Conservation (phyloP, 2,888 invertebrate genomes). For the Hermaeophaga mercurialis region DNA sequence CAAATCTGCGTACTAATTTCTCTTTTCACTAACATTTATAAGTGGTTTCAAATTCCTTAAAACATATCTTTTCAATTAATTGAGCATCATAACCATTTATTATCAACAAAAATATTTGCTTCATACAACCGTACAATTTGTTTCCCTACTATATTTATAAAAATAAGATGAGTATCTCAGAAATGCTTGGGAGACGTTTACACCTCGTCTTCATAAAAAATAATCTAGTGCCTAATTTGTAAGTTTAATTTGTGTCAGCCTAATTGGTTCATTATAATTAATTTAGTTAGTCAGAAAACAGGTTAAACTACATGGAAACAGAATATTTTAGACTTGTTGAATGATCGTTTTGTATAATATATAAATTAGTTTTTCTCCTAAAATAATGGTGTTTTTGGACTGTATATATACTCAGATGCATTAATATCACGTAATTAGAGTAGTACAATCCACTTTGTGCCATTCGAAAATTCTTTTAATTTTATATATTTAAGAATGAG, state of each 20-base stretch:
- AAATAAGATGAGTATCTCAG: not conserved
- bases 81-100: not conserved
- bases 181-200: not conserved
- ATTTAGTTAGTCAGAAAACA: not conserved
- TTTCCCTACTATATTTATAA: too few relatives aligned
- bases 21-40: too few relatives aligned
- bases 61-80: not conserved
- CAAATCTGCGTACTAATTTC: too few relatives aligned
- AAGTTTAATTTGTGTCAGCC: not conserved
- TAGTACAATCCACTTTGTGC: too few relatives aligned
- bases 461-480: too few relatives aligned
- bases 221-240: constrained; percentile 12
- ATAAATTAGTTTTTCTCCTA: too few relatives aligned
- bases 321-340: not conserved
- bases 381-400: too few relatives aligned
- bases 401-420: too few relatives aligned
- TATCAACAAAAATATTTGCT: too few relatives aligned
- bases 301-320: not conserved
- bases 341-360: not conserved
- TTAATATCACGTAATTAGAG: too few relatives aligned
- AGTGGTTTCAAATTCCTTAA: not conserved
- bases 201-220: constrained; percentile 10
- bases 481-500: too few relatives aligned
- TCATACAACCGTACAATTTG: too few relatives aligned
- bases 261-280: constrained; percentile 1